Percentiles rank a stretch among this genome's conserved stretches.
These are phyloP conservation scores for Acropternis orthonyx DNA, from an alignment of 2,797 vertebrate genomes.

Conservation along the genomic window DNA sequence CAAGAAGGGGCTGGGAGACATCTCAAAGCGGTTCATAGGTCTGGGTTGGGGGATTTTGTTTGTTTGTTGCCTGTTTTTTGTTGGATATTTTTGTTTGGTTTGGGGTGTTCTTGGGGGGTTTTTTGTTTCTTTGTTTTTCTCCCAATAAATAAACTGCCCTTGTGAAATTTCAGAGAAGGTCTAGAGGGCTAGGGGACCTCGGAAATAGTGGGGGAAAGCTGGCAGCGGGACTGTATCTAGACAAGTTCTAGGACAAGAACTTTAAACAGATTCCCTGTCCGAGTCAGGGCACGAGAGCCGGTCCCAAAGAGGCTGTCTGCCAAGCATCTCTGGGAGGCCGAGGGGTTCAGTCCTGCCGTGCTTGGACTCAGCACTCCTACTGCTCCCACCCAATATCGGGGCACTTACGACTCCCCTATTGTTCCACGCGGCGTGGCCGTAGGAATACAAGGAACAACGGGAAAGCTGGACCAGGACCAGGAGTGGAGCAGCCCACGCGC, in stretches of 20 bases:
- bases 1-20: background rate
- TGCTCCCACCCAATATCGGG: fast-evolving
- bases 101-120: background rate
- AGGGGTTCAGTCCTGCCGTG: background rate
- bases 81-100: background rate
- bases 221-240: background rate
- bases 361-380: background rate
- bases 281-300: background rate
- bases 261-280: background rate
- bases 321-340: background rate
- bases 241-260: background rate
- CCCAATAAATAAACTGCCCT: background rate
- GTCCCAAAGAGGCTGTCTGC: background rate
- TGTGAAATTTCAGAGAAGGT: background rate
- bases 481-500: background rate
- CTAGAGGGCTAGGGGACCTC: background rate
- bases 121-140: background rate
- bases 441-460: background rate
- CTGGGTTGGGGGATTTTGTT: background rate
- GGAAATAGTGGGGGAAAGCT: fast-evolving
- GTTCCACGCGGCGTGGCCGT: background rate
- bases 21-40: background rate
- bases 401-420: fast-evolving
- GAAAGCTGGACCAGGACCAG: background rate
- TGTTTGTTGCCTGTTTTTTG: background rate